These are phyloP conservation scores for Macrobrachium rosenbergii DNA, from an alignment of 1,140 invertebrate species.

Conservation along the genomic window DNA sequence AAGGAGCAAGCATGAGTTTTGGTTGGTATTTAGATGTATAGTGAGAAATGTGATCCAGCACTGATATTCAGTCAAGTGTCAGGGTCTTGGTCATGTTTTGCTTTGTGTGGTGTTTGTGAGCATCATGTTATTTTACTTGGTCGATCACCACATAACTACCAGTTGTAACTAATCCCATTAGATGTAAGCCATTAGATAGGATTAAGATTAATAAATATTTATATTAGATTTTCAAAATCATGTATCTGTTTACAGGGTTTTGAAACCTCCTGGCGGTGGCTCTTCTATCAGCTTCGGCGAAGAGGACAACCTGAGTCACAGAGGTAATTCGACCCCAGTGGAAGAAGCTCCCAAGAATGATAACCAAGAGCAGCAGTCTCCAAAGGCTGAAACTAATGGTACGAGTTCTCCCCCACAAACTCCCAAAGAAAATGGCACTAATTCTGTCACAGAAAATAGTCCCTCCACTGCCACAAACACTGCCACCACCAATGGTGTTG, in stretches of 20 bases:
- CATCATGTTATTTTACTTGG: too few species aligned
- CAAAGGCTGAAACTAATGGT: slow-evolving; percentile 47
- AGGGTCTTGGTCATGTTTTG: too few species aligned
- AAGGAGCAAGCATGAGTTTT: neutral
- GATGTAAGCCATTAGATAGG: too few species aligned
- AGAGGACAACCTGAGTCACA: neutral
- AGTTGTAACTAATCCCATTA: too few species aligned
- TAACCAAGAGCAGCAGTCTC: slow-evolving; percentile 2
- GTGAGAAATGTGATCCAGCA: too few species aligned
- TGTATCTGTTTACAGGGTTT: slow-evolving; percentile 33
- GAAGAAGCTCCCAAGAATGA: slow-evolving; percentile 15
- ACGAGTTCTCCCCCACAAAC: slow-evolving; percentile 21
- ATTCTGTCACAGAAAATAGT: slow-evolving; percentile 12
- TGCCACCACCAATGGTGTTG: slow-evolving; percentile 30
- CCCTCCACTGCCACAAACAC: neutral
- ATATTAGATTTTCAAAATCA: neutral
- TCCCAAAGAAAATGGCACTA: slow-evolving; percentile 13
- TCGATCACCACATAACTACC: too few species aligned
- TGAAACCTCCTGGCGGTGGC: slow-evolving; percentile 57
- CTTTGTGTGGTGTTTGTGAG: too few species aligned
- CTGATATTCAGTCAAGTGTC: too few species aligned
- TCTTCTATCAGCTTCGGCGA: slow-evolving; percentile 52
- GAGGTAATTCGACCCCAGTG: neutral
- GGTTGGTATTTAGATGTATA: too few species aligned
- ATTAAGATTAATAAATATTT: neutral